phyloP scores from a whole-genome alignment of 2,113 vertebrate species.

The Zosterops borbonicus region DNA sequence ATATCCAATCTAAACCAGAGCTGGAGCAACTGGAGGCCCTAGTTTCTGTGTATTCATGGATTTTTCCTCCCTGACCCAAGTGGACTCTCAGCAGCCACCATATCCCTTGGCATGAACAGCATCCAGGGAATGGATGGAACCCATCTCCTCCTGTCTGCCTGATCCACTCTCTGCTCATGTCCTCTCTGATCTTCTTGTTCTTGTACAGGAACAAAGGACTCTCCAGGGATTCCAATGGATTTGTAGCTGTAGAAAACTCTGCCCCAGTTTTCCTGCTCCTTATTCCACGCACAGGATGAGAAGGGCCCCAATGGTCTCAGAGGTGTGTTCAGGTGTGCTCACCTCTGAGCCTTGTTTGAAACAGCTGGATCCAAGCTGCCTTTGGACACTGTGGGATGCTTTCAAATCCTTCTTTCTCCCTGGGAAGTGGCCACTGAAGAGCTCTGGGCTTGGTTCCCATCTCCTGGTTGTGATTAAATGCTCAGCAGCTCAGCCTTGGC shows the following conservation, averaged over 20 bases:
- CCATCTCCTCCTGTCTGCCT: background rate
- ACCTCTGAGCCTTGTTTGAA: background rate
- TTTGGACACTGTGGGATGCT: background rate
- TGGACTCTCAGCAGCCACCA: background rate
- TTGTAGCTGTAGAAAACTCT: background rate
- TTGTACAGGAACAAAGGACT: background rate
- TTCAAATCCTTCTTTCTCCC: background rate
- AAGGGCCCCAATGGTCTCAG: background rate
- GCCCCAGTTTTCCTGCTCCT: background rate
- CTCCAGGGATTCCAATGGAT: background rate
- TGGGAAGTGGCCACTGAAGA: background rate
- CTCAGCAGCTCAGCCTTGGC: background rate
- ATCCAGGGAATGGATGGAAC: background rate
- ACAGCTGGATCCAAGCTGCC: background rate
- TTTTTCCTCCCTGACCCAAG: background rate
- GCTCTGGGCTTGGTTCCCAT: conserved; percentile 19
- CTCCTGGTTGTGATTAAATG: conserved; percentile 56
- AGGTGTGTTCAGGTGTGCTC: background rate
- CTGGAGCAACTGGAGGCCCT: background rate
- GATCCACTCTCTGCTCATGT: background rate
- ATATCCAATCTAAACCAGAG: background rate
- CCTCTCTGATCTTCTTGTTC: background rate
- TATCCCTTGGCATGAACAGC: background rate
- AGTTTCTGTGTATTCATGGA: background rate
- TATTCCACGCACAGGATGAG: rapidly evolving